Conservation (phyloP, 2,113 vertebrate species). For the Perca flavescens region DNA sequence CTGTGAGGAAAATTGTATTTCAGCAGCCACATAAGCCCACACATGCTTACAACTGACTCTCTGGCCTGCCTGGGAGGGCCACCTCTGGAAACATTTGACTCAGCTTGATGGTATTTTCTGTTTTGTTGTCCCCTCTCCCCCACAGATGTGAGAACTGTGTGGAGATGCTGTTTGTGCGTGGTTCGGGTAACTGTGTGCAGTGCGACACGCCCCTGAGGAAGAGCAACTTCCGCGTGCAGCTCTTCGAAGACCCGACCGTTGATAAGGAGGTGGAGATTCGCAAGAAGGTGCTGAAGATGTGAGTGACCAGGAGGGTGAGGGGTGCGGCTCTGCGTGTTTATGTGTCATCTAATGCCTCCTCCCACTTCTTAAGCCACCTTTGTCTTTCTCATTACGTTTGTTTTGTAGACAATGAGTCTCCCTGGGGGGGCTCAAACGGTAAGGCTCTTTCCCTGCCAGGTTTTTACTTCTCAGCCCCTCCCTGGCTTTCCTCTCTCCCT, state of each 20-base stretch:
- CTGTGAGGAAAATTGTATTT: constrained; percentile 46
- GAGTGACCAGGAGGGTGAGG: constrained; percentile 71
- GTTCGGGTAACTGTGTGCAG: constrained; percentile 95
- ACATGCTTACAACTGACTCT: not conserved
- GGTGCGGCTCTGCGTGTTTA: constrained; percentile 71
- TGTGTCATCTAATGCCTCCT: constrained; percentile 73
- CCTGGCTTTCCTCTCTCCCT: constrained; percentile 59
- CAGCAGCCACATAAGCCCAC: constrained; percentile 3
- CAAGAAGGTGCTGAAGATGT: constrained; percentile 99
- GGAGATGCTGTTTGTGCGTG: constrained; percentile 96
- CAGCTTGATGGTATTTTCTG: constrained; percentile 3
- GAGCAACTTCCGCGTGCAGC: constrained; percentile 96
- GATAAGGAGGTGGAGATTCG: constrained; percentile 99
- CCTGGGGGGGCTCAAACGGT: constrained; percentile 67
- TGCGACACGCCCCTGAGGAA: constrained; percentile 95
- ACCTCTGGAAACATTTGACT: constrained; percentile 24
- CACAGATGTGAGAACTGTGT: constrained; percentile 96
- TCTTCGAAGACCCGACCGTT: constrained; percentile 95
- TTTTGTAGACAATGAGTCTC: constrained; percentile 86
- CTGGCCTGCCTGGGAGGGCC: constrained; percentile 1
- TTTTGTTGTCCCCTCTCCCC: not conserved
- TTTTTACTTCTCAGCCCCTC: constrained; percentile 78
- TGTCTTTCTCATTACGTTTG: constrained; percentile 85
- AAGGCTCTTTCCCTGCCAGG: constrained; percentile 80
- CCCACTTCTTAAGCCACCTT: constrained; percentile 81